Evolutionary conservation across 2,797 vertebrate genomes (phyloP).

Genomic region (Saxicola maurus): DNA sequence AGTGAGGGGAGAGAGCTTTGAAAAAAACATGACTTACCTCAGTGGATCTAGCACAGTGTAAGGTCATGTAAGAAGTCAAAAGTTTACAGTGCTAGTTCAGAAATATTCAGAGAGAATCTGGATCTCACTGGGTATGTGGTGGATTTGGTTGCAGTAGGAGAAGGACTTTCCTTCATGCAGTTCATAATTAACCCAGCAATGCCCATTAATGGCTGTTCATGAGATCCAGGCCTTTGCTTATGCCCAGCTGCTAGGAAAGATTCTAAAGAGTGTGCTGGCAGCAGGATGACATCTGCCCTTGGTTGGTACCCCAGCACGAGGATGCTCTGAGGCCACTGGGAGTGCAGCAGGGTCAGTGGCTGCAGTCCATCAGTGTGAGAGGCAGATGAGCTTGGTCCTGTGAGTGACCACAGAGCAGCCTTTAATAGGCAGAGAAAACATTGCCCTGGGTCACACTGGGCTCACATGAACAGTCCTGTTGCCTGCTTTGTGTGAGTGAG

Average conservation of each 20-base stretch:
- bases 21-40: neutral
- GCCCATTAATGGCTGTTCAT: neutral
- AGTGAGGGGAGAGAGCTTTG: neutral
- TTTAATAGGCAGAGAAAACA: neutral
- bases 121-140: neutral
- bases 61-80: neutral
- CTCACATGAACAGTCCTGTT: neutral
- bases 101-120: rapidly evolving
- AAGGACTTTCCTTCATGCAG: neutral
- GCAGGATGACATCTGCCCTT: neutral
- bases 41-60: neutral
- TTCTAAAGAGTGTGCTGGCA: neutral
- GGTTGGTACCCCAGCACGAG: neutral
- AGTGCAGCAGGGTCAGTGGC: neutral
- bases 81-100: neutral
- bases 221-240: neutral
- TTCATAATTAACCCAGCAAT: neutral
- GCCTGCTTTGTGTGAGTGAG: neutral
- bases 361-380: neutral
- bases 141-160: neutral
- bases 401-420: neutral
- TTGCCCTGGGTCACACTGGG: neutral
- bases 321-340: neutral
- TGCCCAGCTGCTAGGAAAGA: neutral
- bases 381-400: neutral